Conservation (phyloP, 2,888 invertebrate species). For the Amiota communis region DNA sequence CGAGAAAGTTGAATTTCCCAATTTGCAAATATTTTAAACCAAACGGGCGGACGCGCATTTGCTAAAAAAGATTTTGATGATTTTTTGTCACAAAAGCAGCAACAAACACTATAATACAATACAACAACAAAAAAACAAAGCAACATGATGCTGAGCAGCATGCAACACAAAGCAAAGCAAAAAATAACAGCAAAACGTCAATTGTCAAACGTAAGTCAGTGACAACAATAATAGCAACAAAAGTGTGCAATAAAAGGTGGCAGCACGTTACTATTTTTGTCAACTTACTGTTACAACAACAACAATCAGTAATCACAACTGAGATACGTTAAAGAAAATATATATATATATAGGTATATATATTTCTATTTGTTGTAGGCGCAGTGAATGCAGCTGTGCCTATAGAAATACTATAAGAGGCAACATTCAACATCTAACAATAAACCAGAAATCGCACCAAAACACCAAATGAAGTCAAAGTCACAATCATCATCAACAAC, state of each 20-base stretch:
- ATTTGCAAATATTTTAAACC: constrained; percentile 55
- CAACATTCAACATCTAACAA: constrained; percentile 41
- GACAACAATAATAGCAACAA: too few relatives aligned
- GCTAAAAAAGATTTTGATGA: constrained; percentile 47
- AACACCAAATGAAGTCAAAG: constrained; percentile 51
- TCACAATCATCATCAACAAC: constrained; percentile 40
- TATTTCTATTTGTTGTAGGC: constrained; percentile 19
- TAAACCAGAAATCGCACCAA: constrained; percentile 54
- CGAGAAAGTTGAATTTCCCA: constrained; percentile 66
- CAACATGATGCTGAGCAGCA: constrained; percentile 27
- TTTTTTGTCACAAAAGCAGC: constrained; percentile 55
- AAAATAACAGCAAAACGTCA: constrained; percentile 30
- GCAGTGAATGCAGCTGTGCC: constrained; percentile 40
- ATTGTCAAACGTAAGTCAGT: constrained; percentile 36
- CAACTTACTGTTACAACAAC: constrained; percentile 39
- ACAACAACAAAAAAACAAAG: background rate
- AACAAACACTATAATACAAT: constrained; percentile 33
- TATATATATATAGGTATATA: background rate
- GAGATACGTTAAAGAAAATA: background rate
- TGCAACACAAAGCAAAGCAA: too few relatives aligned
- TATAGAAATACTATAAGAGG: constrained; percentile 43
- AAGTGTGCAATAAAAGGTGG: constrained; percentile 58
- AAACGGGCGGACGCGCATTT: constrained; percentile 15
- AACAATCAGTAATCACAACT: constrained; percentile 3
- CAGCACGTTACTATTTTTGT: constrained; percentile 62